Conservation (phyloP, 2,888 invertebrate species). For the Aphidius colemani region DNA sequence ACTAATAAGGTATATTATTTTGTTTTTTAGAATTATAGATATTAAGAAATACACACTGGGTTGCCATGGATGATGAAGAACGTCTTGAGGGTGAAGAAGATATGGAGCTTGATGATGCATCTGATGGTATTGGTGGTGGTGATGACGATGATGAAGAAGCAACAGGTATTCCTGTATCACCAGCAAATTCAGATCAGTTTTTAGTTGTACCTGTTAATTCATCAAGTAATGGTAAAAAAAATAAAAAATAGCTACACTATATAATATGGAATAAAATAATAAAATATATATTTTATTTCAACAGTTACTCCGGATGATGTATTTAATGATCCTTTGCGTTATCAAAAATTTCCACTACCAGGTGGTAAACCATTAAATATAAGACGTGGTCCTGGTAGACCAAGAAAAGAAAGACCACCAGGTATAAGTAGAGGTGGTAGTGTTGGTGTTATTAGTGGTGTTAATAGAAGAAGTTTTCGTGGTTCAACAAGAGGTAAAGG, state of each 20-base stretch:
- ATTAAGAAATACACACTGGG: constrained; percentile 40
- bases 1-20: constrained; percentile 17
- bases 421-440: constrained; percentile 58
- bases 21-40: constrained; percentile 31
- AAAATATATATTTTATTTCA: neutral
- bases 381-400: constrained; percentile 78
- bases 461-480: constrained; percentile 51
- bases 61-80: constrained; percentile 59
- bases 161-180: constrained; percentile 63
- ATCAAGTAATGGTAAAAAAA: constrained; percentile 45
- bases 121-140: constrained; percentile 76
- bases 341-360: constrained; percentile 61
- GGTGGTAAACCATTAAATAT: constrained; percentile 67
- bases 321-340: constrained; percentile 70
- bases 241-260: constrained; percentile 6
- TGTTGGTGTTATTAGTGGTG: constrained; percentile 53
- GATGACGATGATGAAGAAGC: constrained; percentile 73
- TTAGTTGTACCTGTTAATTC: constrained; percentile 48
- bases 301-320: constrained; percentile 66
- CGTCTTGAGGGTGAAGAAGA: constrained; percentile 65
- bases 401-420: constrained; percentile 72
- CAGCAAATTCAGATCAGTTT: constrained; percentile 58
- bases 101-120: constrained; percentile 75
- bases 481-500: constrained; percentile 56
- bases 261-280: constrained; percentile 6